These are phyloP conservation scores for Drosophila paranaensis DNA, from an alignment of 2,888 invertebrate species.

Conservation along the genomic window DNA sequence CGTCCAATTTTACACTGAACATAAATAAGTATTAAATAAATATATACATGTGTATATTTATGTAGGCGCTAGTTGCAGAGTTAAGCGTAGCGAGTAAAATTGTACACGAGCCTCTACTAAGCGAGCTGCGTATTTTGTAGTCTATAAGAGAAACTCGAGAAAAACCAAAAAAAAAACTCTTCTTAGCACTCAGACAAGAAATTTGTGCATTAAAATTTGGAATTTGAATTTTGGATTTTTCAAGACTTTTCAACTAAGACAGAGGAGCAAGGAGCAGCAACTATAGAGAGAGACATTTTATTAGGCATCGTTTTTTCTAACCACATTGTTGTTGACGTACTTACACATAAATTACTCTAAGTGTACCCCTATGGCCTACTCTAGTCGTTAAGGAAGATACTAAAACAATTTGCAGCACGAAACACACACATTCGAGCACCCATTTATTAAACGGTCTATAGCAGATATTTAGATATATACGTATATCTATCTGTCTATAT, in stretches of 20 bases:
- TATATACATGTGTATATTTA: not conserved
- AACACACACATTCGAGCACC: constrained; percentile 58
- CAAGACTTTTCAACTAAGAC: constrained; percentile 61
- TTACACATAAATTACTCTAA: constrained; percentile 53
- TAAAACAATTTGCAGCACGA: constrained; percentile 35
- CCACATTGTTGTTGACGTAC: constrained; percentile 69
- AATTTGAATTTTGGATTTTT: constrained; percentile 63
- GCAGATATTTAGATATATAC: constrained; percentile 33
- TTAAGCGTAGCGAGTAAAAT: constrained; percentile 30
- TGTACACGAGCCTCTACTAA: constrained; percentile 7
- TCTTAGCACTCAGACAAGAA: constrained; percentile 37
- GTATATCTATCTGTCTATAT: constrained; percentile 27
- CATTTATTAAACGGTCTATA: constrained; percentile 56
- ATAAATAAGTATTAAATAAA: constrained; percentile 51
- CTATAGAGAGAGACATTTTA: constrained; percentile 59
- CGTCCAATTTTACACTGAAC: constrained; percentile 74
- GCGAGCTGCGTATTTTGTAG: constrained; percentile 57
- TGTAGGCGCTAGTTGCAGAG: constrained; percentile 26
- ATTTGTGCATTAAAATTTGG: constrained; percentile 56
- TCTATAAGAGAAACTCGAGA: constrained; percentile 43
- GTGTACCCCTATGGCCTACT: constrained; percentile 74
- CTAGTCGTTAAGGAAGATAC: constrained; percentile 55
- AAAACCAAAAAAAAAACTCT: constrained; percentile 33
- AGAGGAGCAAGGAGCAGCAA: not conserved
- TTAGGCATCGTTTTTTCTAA: constrained; percentile 68